Percentiles rank a stretch among this genome's conserved stretches.
Evolutionary conservation across 1,140 invertebrate species (phyloP).

Genomic region (Diabrotica virgifera): DNA sequence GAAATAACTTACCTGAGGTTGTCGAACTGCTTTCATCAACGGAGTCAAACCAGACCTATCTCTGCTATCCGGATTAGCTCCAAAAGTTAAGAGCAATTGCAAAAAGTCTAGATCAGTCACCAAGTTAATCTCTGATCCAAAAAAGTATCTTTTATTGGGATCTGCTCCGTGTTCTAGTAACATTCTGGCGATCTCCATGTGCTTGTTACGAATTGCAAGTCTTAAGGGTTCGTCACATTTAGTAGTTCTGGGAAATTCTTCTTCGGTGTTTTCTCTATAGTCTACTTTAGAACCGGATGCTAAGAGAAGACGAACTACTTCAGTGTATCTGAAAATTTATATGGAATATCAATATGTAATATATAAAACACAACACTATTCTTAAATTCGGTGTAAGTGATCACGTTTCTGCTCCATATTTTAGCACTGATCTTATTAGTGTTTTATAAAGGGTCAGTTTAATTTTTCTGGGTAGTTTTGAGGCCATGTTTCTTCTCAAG

Average conservation of each 20-base stretch:
- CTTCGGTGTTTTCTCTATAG: constrained; percentile 67
- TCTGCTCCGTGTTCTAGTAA: constrained; percentile 70
- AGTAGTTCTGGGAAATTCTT: constrained; percentile 68
- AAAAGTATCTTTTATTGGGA: constrained; percentile 80
- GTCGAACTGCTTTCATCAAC: constrained; percentile 81
- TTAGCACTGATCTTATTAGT: no score
- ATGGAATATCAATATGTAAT: no score
- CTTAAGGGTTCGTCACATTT: constrained; percentile 78
- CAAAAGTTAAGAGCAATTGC: constrained; percentile 77
- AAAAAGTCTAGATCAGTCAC: constrained; percentile 80
- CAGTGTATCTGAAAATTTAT: constrained; percentile 56
- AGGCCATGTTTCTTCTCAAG: no score
- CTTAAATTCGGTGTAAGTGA: no score
- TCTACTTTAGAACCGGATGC: constrained; percentile 78
- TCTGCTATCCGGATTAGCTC: constrained; percentile 81
- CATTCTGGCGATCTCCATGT: constrained; percentile 70
- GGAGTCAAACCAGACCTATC: constrained; percentile 81
- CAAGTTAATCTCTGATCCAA: constrained; percentile 86
- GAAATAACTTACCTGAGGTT: constrained; percentile 60
- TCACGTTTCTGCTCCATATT: no score
- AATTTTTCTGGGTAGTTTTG: no score
- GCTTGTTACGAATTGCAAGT: constrained; percentile 81
- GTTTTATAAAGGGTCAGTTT: no score
- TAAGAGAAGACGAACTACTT: constrained; percentile 71
- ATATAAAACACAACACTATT: no score